A percentile compares a stretch with the other conserved stretches of the same genome.
Evolutionary conservation across 2,797 vertebrate species (phyloP).

Genomic region (Gorsachius magnificus): DNA sequence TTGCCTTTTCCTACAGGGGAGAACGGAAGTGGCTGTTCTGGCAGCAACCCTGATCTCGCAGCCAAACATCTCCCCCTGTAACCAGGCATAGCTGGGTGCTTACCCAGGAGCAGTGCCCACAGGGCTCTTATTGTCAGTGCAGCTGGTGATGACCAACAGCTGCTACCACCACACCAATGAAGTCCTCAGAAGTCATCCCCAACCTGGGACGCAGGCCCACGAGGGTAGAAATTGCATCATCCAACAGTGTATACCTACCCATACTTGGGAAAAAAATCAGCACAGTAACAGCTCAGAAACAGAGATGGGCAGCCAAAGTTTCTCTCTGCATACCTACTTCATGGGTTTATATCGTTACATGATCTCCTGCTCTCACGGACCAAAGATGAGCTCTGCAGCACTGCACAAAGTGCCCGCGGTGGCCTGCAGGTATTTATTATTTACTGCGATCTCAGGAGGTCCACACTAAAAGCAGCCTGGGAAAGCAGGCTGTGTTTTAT

Average conservation of each 20-base stretch:
- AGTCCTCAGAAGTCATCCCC: neutral
- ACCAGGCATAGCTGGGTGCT: neutral
- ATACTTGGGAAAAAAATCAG: neutral
- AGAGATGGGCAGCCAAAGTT: neutral
- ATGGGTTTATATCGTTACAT: fast-evolving
- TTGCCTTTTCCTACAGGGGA: neutral
- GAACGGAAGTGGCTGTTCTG: neutral
- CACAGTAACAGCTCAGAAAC: neutral
- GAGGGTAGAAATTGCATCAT: neutral
- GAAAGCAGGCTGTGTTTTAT: neutral
- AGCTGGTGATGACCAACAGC: neutral
- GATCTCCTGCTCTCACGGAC: neutral
- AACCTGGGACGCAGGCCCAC: neutral
- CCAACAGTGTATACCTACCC: neutral
- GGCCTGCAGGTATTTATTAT: neutral
- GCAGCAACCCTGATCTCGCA: neutral
- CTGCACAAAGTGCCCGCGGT: neutral
- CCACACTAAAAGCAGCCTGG: neutral
- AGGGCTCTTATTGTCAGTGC: neutral
- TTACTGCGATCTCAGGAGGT: neutral
- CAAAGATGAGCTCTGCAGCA: neutral
- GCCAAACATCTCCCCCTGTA: neutral
- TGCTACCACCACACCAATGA: neutral
- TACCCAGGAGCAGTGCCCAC: neutral
- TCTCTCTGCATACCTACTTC: neutral